Evolutionary conservation across 1,140 invertebrate genomes (phyloP).

Genomic region (Diachasmimorpha longicaudata): DNA sequence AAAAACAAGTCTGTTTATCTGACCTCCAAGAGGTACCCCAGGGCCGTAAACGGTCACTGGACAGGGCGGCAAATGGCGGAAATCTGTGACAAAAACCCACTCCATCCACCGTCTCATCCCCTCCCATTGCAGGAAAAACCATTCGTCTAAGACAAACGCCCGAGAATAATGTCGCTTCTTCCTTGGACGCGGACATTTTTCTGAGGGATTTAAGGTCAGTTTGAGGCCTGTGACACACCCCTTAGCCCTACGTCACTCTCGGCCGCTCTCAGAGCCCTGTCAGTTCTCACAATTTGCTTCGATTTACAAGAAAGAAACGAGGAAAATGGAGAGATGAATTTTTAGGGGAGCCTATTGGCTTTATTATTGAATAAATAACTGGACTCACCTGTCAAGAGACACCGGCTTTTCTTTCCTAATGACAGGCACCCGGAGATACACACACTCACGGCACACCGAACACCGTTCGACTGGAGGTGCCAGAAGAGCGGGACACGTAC

Average conservation of each 20-base stretch:
- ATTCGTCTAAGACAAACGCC: not conserved
- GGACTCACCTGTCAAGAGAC: conserved; percentile 29
- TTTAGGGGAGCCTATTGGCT: not conserved
- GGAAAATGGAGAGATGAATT: not conserved
- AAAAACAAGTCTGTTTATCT: conserved; percentile 15
- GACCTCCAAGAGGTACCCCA: conserved; percentile 6
- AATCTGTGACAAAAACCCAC: not conserved
- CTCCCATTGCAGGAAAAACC: not conserved
- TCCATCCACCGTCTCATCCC: not conserved
- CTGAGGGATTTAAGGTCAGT: too few species aligned
- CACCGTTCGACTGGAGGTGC: conserved; percentile 21
- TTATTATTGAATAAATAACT: not conserved
- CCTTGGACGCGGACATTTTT: too few species aligned
- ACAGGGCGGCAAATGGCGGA: conserved; percentile 28
- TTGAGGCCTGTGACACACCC: conserved; percentile 20
- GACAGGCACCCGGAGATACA: not conserved
- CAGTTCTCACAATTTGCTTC: not conserved
- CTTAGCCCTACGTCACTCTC: conserved; percentile 5
- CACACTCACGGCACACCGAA: conserved; percentile 23
- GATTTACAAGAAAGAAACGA: not conserved
- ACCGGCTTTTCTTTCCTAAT: conserved; percentile 15
- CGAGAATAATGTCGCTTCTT: not conserved
- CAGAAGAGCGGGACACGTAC: not conserved
- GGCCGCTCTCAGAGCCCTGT: not conserved
- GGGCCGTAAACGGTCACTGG: conserved; percentile 20